phyloP scores from a whole-genome alignment of 1,140 invertebrate species.

The Brevipalpus yothersi region DNA sequence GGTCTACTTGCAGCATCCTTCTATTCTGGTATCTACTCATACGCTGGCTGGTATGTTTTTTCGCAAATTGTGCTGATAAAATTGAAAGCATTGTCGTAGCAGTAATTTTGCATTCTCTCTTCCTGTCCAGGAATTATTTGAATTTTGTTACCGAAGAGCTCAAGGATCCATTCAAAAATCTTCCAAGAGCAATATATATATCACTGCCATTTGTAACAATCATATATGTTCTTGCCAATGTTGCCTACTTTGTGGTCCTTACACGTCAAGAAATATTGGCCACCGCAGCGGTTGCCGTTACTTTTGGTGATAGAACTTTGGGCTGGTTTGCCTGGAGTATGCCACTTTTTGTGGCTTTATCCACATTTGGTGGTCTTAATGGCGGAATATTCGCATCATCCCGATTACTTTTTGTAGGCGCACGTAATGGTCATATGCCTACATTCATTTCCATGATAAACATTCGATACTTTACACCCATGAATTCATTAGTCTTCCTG shows the following conservation, averaged over 20 bases:
- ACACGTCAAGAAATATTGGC: slow-evolving; percentile 49
- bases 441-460: slow-evolving; percentile 64
- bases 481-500: slow-evolving; percentile 68
- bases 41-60: slow-evolving; percentile 57
- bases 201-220: slow-evolving; percentile 68
- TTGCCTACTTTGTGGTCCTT: slow-evolving; percentile 77
- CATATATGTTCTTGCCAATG: slow-evolving; percentile 74
- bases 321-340: slow-evolving; percentile 48
- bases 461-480: slow-evolving; percentile 55
- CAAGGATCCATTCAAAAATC: slow-evolving; percentile 61
- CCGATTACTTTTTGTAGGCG: slow-evolving; percentile 65
- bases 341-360: slow-evolving; percentile 57
- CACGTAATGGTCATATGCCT: slow-evolving; percentile 65
- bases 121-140: slow-evolving; percentile 49
- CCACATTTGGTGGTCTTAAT: slow-evolving; percentile 57
- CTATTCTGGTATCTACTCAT: slow-evolving; percentile 86
- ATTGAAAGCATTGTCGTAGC: not conserved
- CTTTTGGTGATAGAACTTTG: slow-evolving; percentile 46
- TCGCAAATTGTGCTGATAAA: not conserved
- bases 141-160: slow-evolving; percentile 96
- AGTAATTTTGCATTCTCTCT: slow-evolving; percentile 3
- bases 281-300: slow-evolving; percentile 77
- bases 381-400: slow-evolving; percentile 66
- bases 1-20: slow-evolving; percentile 68
- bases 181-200: slow-evolving; percentile 78